Percentiles rank a stretch among this genome's conserved stretches.
Conservation (phyloP, 53 echinoderm and acorn worm species). For the Pentamera pediparva region DNA sequence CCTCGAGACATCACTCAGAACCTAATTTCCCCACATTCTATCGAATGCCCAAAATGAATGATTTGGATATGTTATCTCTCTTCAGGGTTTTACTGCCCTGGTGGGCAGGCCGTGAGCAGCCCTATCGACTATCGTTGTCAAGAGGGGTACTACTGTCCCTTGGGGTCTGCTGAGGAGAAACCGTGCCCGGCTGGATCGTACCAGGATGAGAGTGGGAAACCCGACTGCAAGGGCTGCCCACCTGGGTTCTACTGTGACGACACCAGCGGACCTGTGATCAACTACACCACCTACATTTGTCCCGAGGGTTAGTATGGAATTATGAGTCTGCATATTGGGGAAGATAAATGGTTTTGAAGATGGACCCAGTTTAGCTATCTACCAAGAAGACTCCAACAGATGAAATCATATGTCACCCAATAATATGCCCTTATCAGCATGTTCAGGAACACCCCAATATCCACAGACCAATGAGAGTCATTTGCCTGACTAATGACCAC, state of each 20-base stretch:
- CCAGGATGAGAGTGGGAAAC: conserved; percentile 74
- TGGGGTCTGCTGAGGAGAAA: conserved; percentile 60
- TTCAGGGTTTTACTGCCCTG: conserved; percentile 90
- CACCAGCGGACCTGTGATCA: conserved; percentile 66
- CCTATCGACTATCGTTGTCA: conserved; percentile 83
- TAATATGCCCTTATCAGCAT: too few species aligned
- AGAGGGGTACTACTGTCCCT: conserved; percentile 84
- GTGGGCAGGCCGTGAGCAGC: conserved; percentile 67
- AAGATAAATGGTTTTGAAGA: too few species aligned
- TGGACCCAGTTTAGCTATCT: too few species aligned
- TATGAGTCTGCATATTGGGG: too few species aligned
- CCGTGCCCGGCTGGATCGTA: conserved; percentile 79
- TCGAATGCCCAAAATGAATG: too few species aligned
- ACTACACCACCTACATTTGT: conserved; percentile 76
- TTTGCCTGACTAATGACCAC: too few species aligned
- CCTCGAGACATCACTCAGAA: too few species aligned
- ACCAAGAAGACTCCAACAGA: too few species aligned
- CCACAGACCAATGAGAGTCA: too few species aligned
- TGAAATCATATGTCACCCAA: too few species aligned
- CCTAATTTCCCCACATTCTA: too few species aligned
- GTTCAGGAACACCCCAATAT: too few species aligned
- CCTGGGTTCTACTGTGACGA: conserved; percentile 94
- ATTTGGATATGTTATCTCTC: background rate
- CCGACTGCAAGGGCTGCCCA: conserved; percentile 86
- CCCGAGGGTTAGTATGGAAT: conserved; percentile 68